phyloP scores from a whole-genome alignment of 53 echinoderm and acorn worm genomes.

The Hippasteria phrygiana region DNA sequence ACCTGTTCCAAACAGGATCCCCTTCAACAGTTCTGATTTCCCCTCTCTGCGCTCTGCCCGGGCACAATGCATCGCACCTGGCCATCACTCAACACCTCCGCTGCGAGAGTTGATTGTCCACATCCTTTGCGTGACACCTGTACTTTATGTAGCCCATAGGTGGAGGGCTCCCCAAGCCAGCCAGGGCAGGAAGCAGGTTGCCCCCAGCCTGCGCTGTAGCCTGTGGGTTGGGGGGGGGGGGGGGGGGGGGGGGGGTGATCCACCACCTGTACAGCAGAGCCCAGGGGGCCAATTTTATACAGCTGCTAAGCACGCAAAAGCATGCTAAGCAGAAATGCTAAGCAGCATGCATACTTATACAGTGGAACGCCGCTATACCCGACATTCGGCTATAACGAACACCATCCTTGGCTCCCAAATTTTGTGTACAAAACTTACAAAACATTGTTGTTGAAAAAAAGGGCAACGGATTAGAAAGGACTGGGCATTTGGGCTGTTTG shows the following conservation, averaged over 20 bases:
- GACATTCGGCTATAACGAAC: no score
- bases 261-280: neutral
- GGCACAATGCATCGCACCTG: slow-evolving; percentile 21
- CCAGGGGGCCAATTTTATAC: neutral
- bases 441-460: no score
- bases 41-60: neutral
- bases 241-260: neutral
- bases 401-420: no score
- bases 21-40: slow-evolving; percentile 1
- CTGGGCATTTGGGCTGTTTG: no score
- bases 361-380: no score
- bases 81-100: slow-evolving; percentile 23
- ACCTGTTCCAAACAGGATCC: neutral
- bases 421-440: no score
- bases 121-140: slow-evolving; percentile 58
- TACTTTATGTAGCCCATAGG: neutral
- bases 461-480: no score
- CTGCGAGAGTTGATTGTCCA: slow-evolving; percentile 11
- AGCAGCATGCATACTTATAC: no score
- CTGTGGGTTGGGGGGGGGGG: neutral
- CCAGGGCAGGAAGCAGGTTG: slow-evolving; percentile 11
- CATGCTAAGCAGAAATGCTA: no score
- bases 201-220: neutral
- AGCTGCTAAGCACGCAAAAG: no score
- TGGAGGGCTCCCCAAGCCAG: neutral